phyloP scores from a whole-genome alignment of 2,797 vertebrate genomes.

The Pogonophryne albipinna region DNA sequence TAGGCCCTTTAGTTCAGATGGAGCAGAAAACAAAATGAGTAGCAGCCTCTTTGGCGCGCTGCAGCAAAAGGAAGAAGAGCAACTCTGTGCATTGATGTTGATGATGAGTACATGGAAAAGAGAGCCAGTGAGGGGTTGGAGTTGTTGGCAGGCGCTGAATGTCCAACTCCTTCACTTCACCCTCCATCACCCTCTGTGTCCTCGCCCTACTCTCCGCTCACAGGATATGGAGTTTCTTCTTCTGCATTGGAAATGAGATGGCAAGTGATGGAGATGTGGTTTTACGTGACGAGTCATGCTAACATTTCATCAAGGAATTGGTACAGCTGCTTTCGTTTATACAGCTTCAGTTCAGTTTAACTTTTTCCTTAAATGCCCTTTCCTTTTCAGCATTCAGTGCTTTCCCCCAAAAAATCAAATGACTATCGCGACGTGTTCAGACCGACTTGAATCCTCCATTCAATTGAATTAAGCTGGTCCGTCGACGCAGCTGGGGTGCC shows the following conservation, averaged over 20 bases:
- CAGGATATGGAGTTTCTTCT: slow-evolving; percentile 64
- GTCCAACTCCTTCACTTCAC: slow-evolving; percentile 61
- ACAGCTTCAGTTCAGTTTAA: background rate
- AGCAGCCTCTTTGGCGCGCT: slow-evolving; percentile 59
- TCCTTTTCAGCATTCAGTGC: background rate
- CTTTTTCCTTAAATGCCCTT: background rate
- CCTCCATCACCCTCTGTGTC: slow-evolving; percentile 41
- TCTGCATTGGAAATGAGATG: slow-evolving; percentile 47
- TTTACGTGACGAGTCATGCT: background rate
- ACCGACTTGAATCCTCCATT: background rate
- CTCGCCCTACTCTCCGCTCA: slow-evolving; percentile 39
- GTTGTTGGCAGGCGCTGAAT: slow-evolving; percentile 80
- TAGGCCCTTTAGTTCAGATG: slow-evolving; percentile 23
- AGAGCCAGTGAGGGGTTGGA: slow-evolving; percentile 45
- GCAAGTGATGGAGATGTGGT: slow-evolving; percentile 32
- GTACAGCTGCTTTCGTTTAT: background rate
- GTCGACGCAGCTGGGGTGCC: background rate
- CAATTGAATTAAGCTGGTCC: background rate
- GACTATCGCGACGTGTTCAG: background rate
- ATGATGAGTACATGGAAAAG: slow-evolving; percentile 63
- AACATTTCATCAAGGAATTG: slow-evolving; percentile 2
- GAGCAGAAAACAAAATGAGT: slow-evolving; percentile 26
- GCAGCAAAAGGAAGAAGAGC: slow-evolving; percentile 66
- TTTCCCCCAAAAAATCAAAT: background rate
- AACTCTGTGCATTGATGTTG: slow-evolving; percentile 75